A percentile compares a stretch with the other conserved stretches of the same genome.
Conservation (phyloP, 2,888 invertebrate species). For the Thymelicus lineola region DNA sequence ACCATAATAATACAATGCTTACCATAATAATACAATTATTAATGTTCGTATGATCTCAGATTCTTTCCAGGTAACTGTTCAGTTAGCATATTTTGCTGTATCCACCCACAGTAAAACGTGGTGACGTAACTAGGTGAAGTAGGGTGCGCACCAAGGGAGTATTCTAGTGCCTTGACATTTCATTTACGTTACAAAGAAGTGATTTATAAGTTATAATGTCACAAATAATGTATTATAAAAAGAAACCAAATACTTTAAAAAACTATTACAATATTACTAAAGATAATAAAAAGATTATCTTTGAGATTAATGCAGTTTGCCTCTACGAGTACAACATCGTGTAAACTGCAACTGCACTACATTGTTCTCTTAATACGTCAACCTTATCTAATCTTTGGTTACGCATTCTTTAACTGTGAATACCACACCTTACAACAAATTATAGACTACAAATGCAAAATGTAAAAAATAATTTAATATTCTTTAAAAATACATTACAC, state of each 20-base stretch:
- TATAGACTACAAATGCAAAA: slow-evolving; percentile 50
- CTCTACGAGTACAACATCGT: neutral
- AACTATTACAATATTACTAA: neutral
- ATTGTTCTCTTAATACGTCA: slow-evolving; percentile 41
- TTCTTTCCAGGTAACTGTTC: slow-evolving; percentile 52
- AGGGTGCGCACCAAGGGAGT: slow-evolving; percentile 44
- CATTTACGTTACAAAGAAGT: slow-evolving; percentile 29
- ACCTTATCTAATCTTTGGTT: slow-evolving; percentile 59
- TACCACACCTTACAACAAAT: slow-evolving; percentile 50
- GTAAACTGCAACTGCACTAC: slow-evolving; percentile 43
- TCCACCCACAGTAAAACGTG: slow-evolving; percentile 64
- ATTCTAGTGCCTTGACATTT: slow-evolving; percentile 56
- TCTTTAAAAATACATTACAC: slow-evolving; percentile 51
- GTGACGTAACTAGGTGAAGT: slow-evolving; percentile 53
- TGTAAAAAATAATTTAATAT: slow-evolving; percentile 66
- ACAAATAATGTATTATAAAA: no score
- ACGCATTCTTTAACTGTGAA: slow-evolving; percentile 40
- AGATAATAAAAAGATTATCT: neutral
- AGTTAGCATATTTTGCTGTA: slow-evolving; percentile 42
- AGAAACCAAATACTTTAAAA: no score
- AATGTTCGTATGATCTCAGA: slow-evolving; percentile 12
- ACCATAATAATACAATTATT: slow-evolving; percentile 15
- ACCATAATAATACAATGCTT: neutral
- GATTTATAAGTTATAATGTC: no score
- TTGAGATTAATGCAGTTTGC: neutral